Conservation (phyloP, 2,888 invertebrate species). For the Drosophila meridionalis region DNA sequence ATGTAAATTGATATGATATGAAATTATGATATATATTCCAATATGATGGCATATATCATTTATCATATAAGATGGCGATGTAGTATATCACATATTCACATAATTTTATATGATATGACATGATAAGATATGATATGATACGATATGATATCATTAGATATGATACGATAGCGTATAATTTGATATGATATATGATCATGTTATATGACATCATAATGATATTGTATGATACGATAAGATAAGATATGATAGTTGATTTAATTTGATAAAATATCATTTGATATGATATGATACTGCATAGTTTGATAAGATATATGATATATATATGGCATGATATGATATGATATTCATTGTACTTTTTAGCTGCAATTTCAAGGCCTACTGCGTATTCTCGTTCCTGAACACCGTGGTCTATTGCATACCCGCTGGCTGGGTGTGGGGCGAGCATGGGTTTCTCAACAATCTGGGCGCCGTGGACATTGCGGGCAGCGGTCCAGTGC, state of each 20-base stretch:
- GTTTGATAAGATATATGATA: background rate
- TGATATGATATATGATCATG: too few species aligned
- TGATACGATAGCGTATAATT: too few species aligned
- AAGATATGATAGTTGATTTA: background rate
- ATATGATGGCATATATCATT: too few species aligned
- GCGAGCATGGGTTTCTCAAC: conserved; percentile 93
- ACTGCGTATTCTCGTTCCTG: conserved; percentile 94
- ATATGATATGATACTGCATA: background rate
- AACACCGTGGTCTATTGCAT: conserved; percentile 96
- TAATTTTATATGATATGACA: too few species aligned
- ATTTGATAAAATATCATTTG: background rate
- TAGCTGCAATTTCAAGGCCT: conserved; percentile 95
- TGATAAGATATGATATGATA: too few species aligned
- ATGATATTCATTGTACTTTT: background rate
- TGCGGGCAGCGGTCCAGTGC: conserved; percentile 96
- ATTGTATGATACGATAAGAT: background rate
- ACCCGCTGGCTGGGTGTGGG: conserved; percentile 98
- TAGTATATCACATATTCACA: too few species aligned
- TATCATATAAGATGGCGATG: too few species aligned
- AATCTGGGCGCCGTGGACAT: conserved; percentile 95
- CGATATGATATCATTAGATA: too few species aligned
- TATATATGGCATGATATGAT: background rate
- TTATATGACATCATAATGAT: background rate
- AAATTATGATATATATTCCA: too few species aligned
- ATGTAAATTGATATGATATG: too few species aligned